These are phyloP conservation scores for Galleria mellonella DNA, from an alignment of 1,140 invertebrate genomes.

Conservation along the genomic window DNA sequence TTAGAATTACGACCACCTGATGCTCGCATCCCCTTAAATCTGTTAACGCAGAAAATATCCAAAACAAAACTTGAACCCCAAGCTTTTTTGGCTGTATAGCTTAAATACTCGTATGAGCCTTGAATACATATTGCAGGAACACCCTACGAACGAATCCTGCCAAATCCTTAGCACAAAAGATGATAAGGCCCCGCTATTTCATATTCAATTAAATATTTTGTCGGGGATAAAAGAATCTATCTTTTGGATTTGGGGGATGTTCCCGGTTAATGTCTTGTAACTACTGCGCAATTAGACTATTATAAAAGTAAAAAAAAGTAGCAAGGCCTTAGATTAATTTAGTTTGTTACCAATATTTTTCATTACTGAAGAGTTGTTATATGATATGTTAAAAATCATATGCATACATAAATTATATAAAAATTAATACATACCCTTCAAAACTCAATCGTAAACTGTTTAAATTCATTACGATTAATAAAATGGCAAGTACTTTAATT, in stretches of 20 bases:
- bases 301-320: constrained; percentile 20
- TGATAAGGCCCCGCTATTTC: constrained; percentile 59
- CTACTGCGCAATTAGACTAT: constrained; percentile 31
- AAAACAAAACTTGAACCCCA: constrained; percentile 23
- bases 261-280: constrained; percentile 23
- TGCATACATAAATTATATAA: too few species aligned
- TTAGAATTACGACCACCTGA: constrained; percentile 28
- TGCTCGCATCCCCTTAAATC: constrained; percentile 16
- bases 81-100: constrained; percentile 47
- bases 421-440: too few species aligned
- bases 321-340: too few species aligned
- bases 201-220: constrained; percentile 72
- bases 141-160: constrained; percentile 39
- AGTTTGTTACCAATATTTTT: too few species aligned
- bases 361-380: too few species aligned
- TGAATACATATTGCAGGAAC: constrained; percentile 48
- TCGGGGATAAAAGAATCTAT: constrained; percentile 55
- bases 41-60: too few species aligned
- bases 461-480: too few species aligned
- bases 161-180: constrained; percentile 65
- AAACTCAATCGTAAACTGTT: too few species aligned
- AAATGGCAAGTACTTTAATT: too few species aligned
- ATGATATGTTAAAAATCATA: too few species aligned
- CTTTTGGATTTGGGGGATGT: constrained; percentile 35
- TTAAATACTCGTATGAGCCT: constrained; percentile 64